Percentiles rank a stretch among this genome's conserved stretches.
These are phyloP conservation scores for Parnassius glacialis DNA, from an alignment of 2,888 invertebrate genomes.

Conservation along the genomic window DNA sequence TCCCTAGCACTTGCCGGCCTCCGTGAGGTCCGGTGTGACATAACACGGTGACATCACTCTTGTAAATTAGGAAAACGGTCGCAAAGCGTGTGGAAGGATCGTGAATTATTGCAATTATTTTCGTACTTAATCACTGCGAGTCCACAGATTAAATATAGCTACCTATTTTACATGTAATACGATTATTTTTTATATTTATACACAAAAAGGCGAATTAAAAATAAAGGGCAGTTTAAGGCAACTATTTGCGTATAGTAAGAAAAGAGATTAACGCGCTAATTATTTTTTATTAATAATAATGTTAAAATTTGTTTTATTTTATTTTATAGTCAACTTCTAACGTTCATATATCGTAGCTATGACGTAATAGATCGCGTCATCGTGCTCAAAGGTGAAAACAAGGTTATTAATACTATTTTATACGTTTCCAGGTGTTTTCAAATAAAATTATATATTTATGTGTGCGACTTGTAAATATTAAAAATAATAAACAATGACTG, in stretches of 20 bases:
- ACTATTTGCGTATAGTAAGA: too few relatives aligned
- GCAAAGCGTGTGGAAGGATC: constrained; percentile 1
- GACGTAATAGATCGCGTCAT: constrained; percentile 15
- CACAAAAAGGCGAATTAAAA: background rate
- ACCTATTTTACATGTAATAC: too few relatives aligned
- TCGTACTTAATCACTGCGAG: background rate
- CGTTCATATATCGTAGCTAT: background rate
- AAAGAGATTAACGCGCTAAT: background rate
- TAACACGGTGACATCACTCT: constrained; percentile 38
- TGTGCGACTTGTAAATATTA: too few relatives aligned
- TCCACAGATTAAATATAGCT: too few relatives aligned
- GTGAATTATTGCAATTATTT: constrained; percentile 11
- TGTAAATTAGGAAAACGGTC: constrained; percentile 14
- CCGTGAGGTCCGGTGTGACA: constrained; percentile 34
- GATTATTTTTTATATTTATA: background rate
- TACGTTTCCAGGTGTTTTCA: too few relatives aligned
- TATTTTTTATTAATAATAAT: background rate
- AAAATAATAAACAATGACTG: too few relatives aligned
- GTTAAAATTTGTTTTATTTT: background rate
- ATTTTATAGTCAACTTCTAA: background rate
- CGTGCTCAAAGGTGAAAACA: constrained; percentile 10
- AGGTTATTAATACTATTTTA: background rate
- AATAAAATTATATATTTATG: too few relatives aligned
- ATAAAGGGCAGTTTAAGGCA: background rate
- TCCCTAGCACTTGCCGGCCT: constrained; percentile 30